Evolutionary conservation across 1,140 invertebrate genomes (phyloP), one percentile per base, ranked within the genome.

Genomic region (Arion vulgaris): DNA sequence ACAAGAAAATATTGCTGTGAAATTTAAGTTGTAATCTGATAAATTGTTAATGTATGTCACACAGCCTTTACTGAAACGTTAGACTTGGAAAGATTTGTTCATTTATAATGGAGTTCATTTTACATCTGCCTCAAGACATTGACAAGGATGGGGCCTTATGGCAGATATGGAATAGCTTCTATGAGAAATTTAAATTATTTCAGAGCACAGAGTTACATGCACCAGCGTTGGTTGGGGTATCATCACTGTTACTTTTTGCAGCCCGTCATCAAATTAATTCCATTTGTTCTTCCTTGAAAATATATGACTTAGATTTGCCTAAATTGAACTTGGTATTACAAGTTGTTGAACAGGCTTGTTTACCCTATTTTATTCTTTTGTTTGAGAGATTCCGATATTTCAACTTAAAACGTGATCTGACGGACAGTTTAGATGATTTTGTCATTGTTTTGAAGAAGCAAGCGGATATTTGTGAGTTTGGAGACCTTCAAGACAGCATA

Each of bases 371-470:
- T 39, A 62, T 78, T 78, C 62, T 78, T 1, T 34, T 78, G 32
- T 78, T 78, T 68, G 76, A 78, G 66, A 62, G 76, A 57, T 78
- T 62, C 34, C 32, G 76, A 23, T 78, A 66, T 66, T 78, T 78
- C 39, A 68, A 23, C 39, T 45, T 62, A 32, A 49, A 78, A 66
- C 57, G 36, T 38, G 62, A 66, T 5, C 13, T 36, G 4, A 38
- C 76, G 7, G 57, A 39, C 9, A 78, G 23, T 39, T 62, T 68
- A 26, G 36, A 36, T 66, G 76, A 78, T 39, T 66, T 68, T 23
- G 41, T 28, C n/a, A 28, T 57, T n/a, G 34, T 62, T 66, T 68
- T 78, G 26, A 1, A 41, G 19, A 62, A 78, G 32, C 76, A 78
- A 39, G 62, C 34, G 1, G 62, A 78, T 26, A 23, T 78, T 62